A percentile compares a stretch with the other conserved stretches of the same genome.
Conservation (phyloP, 2,113 vertebrate species). For the Hippolais icterina region DNA sequence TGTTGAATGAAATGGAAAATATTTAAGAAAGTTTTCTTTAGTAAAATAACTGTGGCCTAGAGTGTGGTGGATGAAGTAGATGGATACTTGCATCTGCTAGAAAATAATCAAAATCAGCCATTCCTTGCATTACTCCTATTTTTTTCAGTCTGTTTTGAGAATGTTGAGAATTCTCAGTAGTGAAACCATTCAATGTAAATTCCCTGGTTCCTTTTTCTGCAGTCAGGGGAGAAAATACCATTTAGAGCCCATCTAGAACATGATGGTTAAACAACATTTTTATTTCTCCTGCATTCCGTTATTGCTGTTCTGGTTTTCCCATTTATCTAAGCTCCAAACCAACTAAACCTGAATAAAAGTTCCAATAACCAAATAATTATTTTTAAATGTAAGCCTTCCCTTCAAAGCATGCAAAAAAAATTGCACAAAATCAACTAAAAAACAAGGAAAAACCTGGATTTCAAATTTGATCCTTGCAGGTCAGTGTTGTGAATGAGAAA, state of each 20-base stretch:
- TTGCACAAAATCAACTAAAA: neutral
- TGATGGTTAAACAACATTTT: neutral
- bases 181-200: neutral
- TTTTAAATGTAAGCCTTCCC: neutral
- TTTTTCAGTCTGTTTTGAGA: neutral
- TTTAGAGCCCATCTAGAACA: neutral
- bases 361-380: neutral
- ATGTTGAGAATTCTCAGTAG: neutral
- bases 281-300: neutral
- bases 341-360: neutral
- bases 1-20: constrained; percentile 10
- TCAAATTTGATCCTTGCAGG: neutral
- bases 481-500: neutral
- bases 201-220: neutral
- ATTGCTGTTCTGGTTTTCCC: constrained; percentile 7
- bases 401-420: neutral
- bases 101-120: neutral
- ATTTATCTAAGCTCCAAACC: neutral
- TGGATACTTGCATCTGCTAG: neutral
- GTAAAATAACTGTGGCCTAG: neutral
- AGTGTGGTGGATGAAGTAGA: neutral
- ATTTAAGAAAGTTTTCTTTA: neutral
- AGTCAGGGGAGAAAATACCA: neutral
- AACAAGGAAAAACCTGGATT: neutral
- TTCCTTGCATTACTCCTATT: neutral